Evolutionary conservation across 2,888 invertebrate genomes (phyloP), one percentile per base, ranked within the genome.

Genomic region (Alentia gelatinosa): DNA sequence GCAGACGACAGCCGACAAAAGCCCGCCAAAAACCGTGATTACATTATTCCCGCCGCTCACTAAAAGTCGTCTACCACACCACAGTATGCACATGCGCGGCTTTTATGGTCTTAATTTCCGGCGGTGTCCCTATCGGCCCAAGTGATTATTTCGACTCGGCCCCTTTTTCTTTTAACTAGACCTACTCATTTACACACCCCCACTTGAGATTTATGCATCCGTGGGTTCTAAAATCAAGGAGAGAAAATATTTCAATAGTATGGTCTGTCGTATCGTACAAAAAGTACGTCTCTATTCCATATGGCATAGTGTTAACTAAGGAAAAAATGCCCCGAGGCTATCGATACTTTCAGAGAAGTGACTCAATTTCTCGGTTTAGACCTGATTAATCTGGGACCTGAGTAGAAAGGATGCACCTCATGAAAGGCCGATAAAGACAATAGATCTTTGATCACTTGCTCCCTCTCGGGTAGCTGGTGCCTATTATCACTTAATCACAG

Each of bases 81-180:
- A 79, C 79, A n/a, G 74, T 79, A 39, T 37, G 79, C 79, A 39
- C 79, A 79, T 79, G 79, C 23, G 37, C 79, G 12, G 37, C 37
- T 37, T 68, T 79, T 79, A 79, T 79, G 37, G 79, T 39, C 79
- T 79, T 79, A 79, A 79, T 79, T 79, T 79, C 79, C 79, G 79
- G 37, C 39, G 3, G 23, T 39, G 37, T 79, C 37, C 35, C 79
- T 79, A 79, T 79, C 79, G 79, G 39, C 37, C 1, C 12, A 15
- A 15, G 33, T 79, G 12, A 79, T 79, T 79, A 79, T 79, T 79
- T 39, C 23, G 79, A 4, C 74, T n/a, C 56, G 3, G 56, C 1
- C 56, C 56, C 23, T 56, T 56, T 56, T n/a, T 56, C n/a, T 56
- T 56, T n/a, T 56, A n/a, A n/a, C n/a, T n/a, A n/a, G n/a, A n/a